Evolutionary conservation across 2,888 invertebrate genomes (phyloP), one percentile per base, ranked within the genome.

Genomic region (Xestoiulus laeticollis): DNA sequence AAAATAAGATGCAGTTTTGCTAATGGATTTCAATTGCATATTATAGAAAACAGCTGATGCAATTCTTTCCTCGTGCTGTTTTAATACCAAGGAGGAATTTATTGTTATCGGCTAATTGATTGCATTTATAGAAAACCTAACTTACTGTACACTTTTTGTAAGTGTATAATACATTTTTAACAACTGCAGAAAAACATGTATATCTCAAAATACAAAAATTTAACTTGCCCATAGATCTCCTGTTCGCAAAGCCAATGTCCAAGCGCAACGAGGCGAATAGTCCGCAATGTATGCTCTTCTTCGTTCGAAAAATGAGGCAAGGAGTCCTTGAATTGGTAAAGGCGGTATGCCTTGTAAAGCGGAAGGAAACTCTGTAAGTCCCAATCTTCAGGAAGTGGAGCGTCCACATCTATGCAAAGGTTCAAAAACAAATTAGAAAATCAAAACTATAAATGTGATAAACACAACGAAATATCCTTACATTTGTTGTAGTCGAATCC

Each of bases 301-400:
- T 91, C 91, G 4, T 89, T 89, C 0, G 91, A 89, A 0, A 89
- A 68, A 89, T 90, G 85, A 90, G 91, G 83, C 88, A 89, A 26
- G 90, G 90, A 83, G 90, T 89, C 88, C 89, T 90, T 91, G 89
- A 91, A 92, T 89, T 91, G 91, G 85, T 91, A 90, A 4, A 89
- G 89, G 89, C 91, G 91, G 88, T 92, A 91, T 48, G 91, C 90
- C 88, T 92, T 91, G 85, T 91, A 94, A 78, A 96, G 92, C 0
- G 96, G 96, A 89, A 95, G 92, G 92, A 96, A 97, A 30, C 96
- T 96, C 91, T 96, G 94, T 87, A 97, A 92, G 91, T 96, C 95
- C 90, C 94, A 94, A 92, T 97, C 96, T 92, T 96, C 96, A 0
- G 95, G 95, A 87, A 97, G 92, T 4, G 96, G 96, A 0, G 94